These are phyloP conservation scores for Clarias gariepinus DNA, from an alignment of 2,113 vertebrate species.

Conservation along the genomic window DNA sequence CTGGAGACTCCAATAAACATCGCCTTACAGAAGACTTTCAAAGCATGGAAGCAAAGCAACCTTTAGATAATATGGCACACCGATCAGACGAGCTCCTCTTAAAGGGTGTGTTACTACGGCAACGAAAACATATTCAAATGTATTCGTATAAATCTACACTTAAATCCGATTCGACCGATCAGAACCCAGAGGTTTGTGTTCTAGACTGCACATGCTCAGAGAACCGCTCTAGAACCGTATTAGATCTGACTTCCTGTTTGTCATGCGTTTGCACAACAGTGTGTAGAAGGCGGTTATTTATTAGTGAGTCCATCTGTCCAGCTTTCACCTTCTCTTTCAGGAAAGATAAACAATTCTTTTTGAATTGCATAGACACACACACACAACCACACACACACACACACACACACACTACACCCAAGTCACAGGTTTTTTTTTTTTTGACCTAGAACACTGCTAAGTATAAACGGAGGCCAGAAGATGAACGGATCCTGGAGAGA, in stretches of 20 bases:
- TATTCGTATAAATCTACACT: not conserved
- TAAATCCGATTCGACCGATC: not conserved
- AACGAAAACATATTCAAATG: not conserved
- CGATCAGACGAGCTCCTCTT: not conserved
- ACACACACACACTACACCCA: not conserved
- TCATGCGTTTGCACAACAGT: not conserved
- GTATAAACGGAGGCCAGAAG: not conserved
- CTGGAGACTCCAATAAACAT: not conserved
- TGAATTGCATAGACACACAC: not conserved
- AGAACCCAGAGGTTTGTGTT: not conserved
- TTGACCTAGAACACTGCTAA: not conserved
- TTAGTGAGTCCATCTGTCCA: not conserved
- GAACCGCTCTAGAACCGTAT: not conserved
- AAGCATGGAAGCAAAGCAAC: not conserved
- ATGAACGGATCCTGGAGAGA: not conserved
- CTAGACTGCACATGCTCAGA: not conserved
- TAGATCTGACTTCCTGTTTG: not conserved
- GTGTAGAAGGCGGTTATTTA: not conserved
- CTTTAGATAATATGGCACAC: not conserved
- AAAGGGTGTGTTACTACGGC: not conserved
- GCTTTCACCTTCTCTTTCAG: not conserved
- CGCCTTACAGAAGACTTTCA: not conserved
- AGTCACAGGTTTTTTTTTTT: too few species aligned
- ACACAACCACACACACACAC: constrained; percentile 2
- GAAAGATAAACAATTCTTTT: not conserved